These are phyloP conservation scores for Melinaea marsaeus DNA, from an alignment of 2,888 invertebrate genomes.

Conservation along the genomic window DNA sequence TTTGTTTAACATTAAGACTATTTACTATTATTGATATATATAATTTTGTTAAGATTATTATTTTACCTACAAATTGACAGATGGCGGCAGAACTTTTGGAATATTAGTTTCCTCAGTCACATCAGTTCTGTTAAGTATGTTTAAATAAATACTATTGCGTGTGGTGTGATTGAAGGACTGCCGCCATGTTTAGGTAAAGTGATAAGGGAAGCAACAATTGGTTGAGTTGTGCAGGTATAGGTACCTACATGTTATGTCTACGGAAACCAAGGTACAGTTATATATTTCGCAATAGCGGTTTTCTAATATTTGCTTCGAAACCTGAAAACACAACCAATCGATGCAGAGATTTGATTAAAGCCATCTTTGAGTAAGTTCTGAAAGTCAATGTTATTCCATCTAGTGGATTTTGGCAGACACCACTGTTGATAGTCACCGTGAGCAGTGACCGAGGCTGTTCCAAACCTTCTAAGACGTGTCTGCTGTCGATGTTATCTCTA, in stretches of 20 bases:
- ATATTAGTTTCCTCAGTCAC: no score
- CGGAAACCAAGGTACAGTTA: neutral
- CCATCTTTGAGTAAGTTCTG: constrained; percentile 9
- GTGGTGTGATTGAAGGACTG: neutral
- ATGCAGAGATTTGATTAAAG: neutral
- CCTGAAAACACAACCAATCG: constrained; percentile 3
- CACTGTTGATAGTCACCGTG: constrained; percentile 9
- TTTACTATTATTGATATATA: no score
- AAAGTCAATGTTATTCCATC: constrained; percentile 9
- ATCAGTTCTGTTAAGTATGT: no score
- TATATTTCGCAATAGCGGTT: neutral
- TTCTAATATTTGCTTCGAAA: no score
- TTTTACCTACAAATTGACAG: constrained; percentile 9
- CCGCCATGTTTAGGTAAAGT: constrained; percentile 2
- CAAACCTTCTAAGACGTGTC: constrained; percentile 45
- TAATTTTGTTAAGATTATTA: no score
- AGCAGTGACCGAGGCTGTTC: constrained; percentile 56
- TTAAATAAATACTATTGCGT: neutral
- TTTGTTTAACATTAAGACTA: no score
- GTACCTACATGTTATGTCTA: neutral
- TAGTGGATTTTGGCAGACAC: constrained; percentile 11
- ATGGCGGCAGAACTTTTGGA: neutral
- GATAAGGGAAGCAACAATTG: constrained; percentile 5
- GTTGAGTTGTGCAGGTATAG: neutral
- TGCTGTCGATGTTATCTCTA: constrained; percentile 50